phyloP scores from a whole-genome alignment of 2,888 invertebrate genomes.

The Zaprionus obscuricornis region DNA sequence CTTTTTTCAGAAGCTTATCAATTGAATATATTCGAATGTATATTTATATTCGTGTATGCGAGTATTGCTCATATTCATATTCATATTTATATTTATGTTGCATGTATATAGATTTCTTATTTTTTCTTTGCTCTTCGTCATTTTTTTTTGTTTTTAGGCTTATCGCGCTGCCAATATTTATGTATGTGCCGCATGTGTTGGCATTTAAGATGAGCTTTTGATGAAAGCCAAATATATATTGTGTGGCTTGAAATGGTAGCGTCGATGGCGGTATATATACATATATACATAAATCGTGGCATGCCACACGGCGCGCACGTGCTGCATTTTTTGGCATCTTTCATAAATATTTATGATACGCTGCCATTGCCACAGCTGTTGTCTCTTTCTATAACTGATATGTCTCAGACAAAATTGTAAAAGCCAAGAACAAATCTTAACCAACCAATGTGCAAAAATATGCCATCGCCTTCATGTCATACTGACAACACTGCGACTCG shows the following conservation, averaged over 20 bases:
- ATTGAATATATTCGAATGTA: slow-evolving; percentile 29
- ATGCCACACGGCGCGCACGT: slow-evolving; percentile 58
- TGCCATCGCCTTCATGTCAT: slow-evolving; percentile 1
- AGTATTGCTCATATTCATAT: no score
- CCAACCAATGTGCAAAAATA: slow-evolving; percentile 20
- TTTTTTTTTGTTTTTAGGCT: no score
- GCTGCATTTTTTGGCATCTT: slow-evolving; percentile 48
- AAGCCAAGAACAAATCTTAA: not conserved
- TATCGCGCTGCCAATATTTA: slow-evolving; percentile 31
- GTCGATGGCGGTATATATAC: slow-evolving; percentile 44
- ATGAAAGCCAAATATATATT: slow-evolving; percentile 65
- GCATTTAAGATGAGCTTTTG: slow-evolving; percentile 75
- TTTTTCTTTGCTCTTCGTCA: no score
- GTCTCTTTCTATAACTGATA: slow-evolving; percentile 38
- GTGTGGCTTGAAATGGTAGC: no score
- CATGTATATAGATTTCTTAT: no score
- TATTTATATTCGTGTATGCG: no score
- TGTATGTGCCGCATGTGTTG: slow-evolving; percentile 62
- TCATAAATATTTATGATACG: slow-evolving; percentile 74
- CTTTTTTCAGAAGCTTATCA: slow-evolving; percentile 9
- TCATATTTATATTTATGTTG: not conserved
- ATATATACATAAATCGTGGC: slow-evolving; percentile 62
- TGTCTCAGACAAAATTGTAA: slow-evolving; percentile 25
- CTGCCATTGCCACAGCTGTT: slow-evolving; percentile 43
- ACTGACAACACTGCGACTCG: slow-evolving; percentile 4